phyloP scores from a whole-genome alignment of 2,113 vertebrate species.

The Peromyscus maniculatus region DNA sequence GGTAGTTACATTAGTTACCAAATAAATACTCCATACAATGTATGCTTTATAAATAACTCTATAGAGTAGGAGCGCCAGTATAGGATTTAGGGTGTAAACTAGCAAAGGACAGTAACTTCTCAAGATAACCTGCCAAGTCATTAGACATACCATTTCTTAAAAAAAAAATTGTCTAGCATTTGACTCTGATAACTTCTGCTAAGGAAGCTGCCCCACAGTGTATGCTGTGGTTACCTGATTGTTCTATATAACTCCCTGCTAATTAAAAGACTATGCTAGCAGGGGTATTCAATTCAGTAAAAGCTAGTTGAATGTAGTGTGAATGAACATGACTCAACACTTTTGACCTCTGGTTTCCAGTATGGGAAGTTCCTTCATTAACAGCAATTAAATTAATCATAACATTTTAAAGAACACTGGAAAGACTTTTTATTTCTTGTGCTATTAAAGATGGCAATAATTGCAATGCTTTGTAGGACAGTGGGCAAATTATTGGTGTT shows the following conservation, averaged over 20 bases:
- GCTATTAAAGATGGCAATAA: not conserved
- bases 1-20: not conserved
- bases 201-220: not conserved
- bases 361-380: conserved; percentile 42
- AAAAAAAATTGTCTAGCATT: not conserved
- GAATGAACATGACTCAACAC: conserved; percentile 7
- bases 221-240: not conserved
- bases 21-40: not conserved
- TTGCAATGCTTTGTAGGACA: not conserved
- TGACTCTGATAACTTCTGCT: conserved; percentile 30
- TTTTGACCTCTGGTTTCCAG: conserved; percentile 24
- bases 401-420: conserved; percentile 43
- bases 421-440: not conserved
- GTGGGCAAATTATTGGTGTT: conserved; percentile 25
- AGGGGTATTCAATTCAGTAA: not conserved
- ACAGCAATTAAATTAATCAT: not conserved
- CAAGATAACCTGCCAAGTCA: conserved; percentile 23
- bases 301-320: not conserved
- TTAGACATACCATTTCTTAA: not conserved
- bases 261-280: not conserved
- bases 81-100: not conserved
- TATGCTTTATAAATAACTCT: not conserved
- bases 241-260: not conserved
- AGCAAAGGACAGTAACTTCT: not conserved
- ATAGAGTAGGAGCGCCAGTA: not conserved